These are phyloP conservation scores for Silurus lanzhouensis DNA, from an alignment of 2,797 vertebrate genomes.

Conservation along the genomic window DNA sequence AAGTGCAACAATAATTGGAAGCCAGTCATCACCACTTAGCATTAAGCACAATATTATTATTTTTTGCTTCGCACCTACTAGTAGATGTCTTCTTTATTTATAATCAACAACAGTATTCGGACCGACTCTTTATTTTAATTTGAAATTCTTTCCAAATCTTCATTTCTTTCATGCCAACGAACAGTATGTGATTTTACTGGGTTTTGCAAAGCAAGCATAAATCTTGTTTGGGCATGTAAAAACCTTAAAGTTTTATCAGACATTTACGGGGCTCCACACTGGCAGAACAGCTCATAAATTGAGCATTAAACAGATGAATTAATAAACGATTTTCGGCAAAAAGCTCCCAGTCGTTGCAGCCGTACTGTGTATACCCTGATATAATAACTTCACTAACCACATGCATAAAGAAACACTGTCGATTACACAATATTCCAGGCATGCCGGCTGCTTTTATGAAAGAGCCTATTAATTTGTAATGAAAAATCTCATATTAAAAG, in stretches of 20 bases:
- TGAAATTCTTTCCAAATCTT: not conserved
- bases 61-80: not conserved
- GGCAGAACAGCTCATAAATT: not conserved
- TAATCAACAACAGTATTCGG: not conserved
- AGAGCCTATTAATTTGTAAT: slow-evolving; percentile 68
- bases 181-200: not conserved
- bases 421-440: slow-evolving; percentile 57
- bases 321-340: slow-evolving; percentile 10
- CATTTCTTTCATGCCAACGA: not conserved
- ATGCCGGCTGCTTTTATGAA: slow-evolving; percentile 59
- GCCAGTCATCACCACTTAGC: slow-evolving; percentile 3
- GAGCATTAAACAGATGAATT: slow-evolving; percentile 13
- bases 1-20: slow-evolving; percentile 4
- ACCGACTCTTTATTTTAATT: not conserved
- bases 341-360: slow-evolving; percentile 1
- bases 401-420: slow-evolving; percentile 41
- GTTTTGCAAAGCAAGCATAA: slow-evolving; percentile 3
- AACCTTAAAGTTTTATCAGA: slow-evolving; percentile 10
- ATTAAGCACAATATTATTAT: not conserved
- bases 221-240: not conserved
- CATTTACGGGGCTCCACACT: not conserved
- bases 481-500: slow-evolving; percentile 62
- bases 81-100: not conserved
- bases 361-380: not conserved
- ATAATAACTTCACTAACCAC: slow-evolving; percentile 42